These are phyloP conservation scores for Montipora cactus DNA, from an alignment of 64 coral and sea anemone genomes.

Conservation along the genomic window DNA sequence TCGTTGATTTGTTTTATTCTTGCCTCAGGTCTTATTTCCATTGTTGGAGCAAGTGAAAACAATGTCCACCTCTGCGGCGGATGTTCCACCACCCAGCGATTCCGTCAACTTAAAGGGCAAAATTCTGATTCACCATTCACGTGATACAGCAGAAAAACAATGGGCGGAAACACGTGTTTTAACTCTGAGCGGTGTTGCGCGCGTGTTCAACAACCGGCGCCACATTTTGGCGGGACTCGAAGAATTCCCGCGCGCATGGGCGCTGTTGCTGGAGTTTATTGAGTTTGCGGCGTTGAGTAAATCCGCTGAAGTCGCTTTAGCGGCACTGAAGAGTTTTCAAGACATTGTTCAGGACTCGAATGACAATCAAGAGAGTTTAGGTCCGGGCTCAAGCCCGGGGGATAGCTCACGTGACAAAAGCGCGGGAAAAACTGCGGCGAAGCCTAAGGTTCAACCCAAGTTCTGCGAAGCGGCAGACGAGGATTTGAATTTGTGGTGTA, in stretches of 20 bases:
- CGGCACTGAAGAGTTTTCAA: constrained; percentile 95
- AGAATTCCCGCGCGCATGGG: constrained; percentile 95
- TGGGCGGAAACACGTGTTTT: constrained; percentile 97
- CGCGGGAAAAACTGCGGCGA: constrained; percentile 54
- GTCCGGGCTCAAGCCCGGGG: constrained; percentile 19
- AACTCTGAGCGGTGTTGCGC: constrained; percentile 88
- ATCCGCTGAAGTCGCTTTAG: constrained; percentile 92
- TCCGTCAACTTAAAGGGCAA: constrained; percentile 76
- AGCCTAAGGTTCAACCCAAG: constrained; percentile 94
- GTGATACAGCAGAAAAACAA: constrained; percentile 96
- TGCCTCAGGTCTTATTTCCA: constrained; percentile 86
- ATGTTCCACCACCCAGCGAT: constrained; percentile 88
- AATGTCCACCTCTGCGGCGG: constrained; percentile 95
- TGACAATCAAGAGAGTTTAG: constrained; percentile 24
- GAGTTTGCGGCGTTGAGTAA: constrained; percentile 94
- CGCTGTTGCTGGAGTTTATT: constrained; percentile 85
- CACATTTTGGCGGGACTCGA: constrained; percentile 90
- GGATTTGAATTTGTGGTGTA: constrained; percentile 95
- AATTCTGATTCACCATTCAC: constrained; percentile 97
- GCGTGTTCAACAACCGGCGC: constrained; percentile 95
- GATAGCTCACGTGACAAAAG: constrained; percentile 39
- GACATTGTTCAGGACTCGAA: constrained; percentile 91
- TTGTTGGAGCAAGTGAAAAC: constrained; percentile 97
- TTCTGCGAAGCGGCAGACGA: constrained; percentile 90
- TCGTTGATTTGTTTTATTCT: not conserved